Conservation (phyloP, 2,797 vertebrate species). For the Hydrophis major region DNA sequence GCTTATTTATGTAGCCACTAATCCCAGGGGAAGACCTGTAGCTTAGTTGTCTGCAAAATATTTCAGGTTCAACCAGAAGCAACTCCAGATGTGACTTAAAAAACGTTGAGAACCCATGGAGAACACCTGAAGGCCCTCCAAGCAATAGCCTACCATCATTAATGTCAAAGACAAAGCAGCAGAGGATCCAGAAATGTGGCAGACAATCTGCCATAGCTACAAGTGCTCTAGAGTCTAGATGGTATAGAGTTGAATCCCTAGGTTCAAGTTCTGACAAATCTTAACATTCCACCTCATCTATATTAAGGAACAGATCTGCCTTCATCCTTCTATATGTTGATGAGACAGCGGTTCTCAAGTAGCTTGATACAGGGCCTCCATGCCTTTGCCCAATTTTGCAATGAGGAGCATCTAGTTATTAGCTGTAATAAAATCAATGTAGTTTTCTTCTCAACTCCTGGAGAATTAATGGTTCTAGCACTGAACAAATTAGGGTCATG, state of each 20-base stretch:
- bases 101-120: background rate
- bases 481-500: background rate
- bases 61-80: background rate
- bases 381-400: background rate
- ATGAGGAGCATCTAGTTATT: background rate
- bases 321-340: background rate
- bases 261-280: background rate
- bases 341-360: background rate
- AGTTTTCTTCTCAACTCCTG: background rate
- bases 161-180: background rate
- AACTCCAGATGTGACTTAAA: background rate
- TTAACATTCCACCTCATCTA: background rate
- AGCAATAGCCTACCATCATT: background rate
- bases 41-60: background rate
- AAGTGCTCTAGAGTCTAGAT: background rate
- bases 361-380: background rate
- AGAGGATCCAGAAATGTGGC: background rate
- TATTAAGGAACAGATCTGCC: background rate
- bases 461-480: background rate
- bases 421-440: background rate
- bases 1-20: background rate
- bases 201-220: background rate
- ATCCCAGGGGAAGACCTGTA: background rate
- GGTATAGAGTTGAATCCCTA: background rate
- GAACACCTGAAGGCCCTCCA: background rate